A percentile compares a stretch with the other conserved stretches of the same genome.
Evolutionary conservation across 2,113 vertebrate species (phyloP).

Genomic region (Poeciliopsis occidentalis): DNA sequence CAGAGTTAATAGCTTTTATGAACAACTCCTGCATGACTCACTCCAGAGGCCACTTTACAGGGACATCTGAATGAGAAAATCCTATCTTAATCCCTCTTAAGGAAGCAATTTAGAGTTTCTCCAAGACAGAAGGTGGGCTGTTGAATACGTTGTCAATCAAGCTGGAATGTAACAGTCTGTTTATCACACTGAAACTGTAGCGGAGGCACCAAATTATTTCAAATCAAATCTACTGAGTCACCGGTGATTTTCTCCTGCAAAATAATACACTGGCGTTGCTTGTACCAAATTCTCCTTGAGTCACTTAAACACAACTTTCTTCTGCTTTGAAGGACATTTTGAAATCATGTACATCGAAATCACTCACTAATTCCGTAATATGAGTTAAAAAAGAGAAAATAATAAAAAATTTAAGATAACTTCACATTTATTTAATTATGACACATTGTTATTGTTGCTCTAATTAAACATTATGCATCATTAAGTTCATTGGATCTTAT

Average conservation of each 20-base stretch:
- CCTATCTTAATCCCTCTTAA: constrained; percentile 61
- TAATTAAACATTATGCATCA: too few relatives aligned
- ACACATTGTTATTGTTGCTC: too few relatives aligned
- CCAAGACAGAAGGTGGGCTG: constrained; percentile 15
- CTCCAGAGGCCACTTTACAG: constrained; percentile 54
- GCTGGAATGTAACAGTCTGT: constrained; percentile 24
- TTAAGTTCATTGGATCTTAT: background rate
- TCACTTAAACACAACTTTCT: background rate
- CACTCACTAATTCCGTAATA: background rate
- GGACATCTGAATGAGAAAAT: constrained; percentile 61
- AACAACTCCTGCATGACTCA: constrained; percentile 55
- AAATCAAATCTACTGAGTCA: constrained; percentile 26
- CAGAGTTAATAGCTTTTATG: constrained; percentile 62
- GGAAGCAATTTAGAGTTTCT: constrained; percentile 57
- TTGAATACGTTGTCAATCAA: constrained; percentile 37
- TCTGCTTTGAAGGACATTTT: constrained; percentile 3
- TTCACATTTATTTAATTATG: too few relatives aligned
- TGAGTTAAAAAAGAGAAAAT: background rate
- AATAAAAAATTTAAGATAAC: background rate
- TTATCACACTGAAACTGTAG: constrained; percentile 24
- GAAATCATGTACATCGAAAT: constrained; percentile 4
- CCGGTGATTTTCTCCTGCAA: constrained; percentile 3
- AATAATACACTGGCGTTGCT: background rate
- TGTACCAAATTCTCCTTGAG: background rate
- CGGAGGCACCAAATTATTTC: constrained; percentile 21